A percentile compares a stretch with the other conserved stretches of the same genome.
Evolutionary conservation across 2,797 vertebrate species (phyloP).

Genomic region (Pseudomugil tenellus): DNA sequence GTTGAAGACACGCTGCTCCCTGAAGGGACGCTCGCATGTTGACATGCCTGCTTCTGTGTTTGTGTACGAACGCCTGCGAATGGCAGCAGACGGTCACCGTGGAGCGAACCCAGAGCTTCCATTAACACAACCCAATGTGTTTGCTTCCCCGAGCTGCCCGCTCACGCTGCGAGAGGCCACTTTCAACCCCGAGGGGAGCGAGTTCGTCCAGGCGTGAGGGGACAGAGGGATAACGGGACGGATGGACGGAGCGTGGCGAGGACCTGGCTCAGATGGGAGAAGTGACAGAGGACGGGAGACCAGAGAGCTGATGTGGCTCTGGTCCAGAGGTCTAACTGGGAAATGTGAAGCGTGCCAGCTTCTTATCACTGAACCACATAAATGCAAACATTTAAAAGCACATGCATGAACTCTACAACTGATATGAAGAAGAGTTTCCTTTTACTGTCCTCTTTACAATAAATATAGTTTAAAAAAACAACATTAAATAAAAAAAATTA

Average conservation of each 20-base stretch:
- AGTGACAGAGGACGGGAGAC: constrained; percentile 19
- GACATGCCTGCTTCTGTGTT: constrained; percentile 38
- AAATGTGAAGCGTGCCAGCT: constrained; percentile 58
- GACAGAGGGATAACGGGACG: constrained; percentile 42
- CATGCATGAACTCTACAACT: constrained; percentile 33
- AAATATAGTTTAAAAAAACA: too few relatives aligned
- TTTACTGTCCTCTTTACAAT: too few relatives aligned
- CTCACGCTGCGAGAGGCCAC: constrained; percentile 47
- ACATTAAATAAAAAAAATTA: too few relatives aligned
- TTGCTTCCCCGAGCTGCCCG: constrained; percentile 35
- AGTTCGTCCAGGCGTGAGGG: constrained; percentile 47
- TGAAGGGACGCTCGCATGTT: constrained; percentile 43
- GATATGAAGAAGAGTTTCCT: not conserved
- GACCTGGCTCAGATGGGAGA: constrained; percentile 30
- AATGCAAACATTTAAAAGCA: constrained; percentile 18
- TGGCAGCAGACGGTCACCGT: constrained; percentile 58
- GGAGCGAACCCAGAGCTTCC: constrained; percentile 54
- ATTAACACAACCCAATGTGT: constrained; percentile 65
- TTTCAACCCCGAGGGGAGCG: constrained; percentile 49
- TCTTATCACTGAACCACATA: not conserved
- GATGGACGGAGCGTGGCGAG: constrained; percentile 15
- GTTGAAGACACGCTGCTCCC: constrained; percentile 69
- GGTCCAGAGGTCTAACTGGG: constrained; percentile 65
- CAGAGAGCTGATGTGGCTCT: constrained; percentile 46
- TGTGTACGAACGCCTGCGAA: constrained; percentile 11